phyloP scores from a whole-genome alignment of 1,140 invertebrate genomes.

The Dysdera silvatica region DNA sequence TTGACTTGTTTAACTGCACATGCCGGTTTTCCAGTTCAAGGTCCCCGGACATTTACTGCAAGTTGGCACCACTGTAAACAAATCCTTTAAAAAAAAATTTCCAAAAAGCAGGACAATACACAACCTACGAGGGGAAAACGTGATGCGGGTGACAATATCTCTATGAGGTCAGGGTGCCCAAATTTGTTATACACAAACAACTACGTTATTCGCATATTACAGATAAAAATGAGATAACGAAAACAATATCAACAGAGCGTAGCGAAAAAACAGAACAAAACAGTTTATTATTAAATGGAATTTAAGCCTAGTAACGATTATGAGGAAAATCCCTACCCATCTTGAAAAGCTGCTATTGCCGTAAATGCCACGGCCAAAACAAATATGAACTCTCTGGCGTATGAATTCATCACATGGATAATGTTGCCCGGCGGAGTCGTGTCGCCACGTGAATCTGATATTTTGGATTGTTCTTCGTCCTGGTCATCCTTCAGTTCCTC shows the following conservation, averaged over 20 bases:
- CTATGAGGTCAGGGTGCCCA: not conserved
- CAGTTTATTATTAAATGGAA: not conserved
- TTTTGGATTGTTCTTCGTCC: constrained; percentile 21
- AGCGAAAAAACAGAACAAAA: not conserved
- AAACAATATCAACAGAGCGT: not conserved
- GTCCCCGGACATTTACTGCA: too few species aligned
- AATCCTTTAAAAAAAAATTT: too few species aligned
- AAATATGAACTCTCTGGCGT: constrained; percentile 29
- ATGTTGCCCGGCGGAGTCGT: not conserved
- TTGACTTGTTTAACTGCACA: too few species aligned
- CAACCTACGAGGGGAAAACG: too few species aligned
- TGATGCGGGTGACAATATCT: not conserved
- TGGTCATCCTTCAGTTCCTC: constrained; percentile 19
- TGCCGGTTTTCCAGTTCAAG: too few species aligned
- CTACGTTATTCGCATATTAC: not conserved
- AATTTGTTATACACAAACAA: not conserved
- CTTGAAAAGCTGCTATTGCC: constrained; percentile 47
- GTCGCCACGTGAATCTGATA: constrained; percentile 27
- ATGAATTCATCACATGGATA: constrained; percentile 28
- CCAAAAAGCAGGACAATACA: too few species aligned
- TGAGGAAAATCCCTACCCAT: constrained; percentile 42
- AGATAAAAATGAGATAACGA: not conserved
- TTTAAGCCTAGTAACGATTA: not conserved
- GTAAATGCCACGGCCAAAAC: constrained; percentile 34
- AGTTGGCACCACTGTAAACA: too few species aligned